Conservation (phyloP, 2,888 invertebrate species). For the Lamellibrachia columna region DNA sequence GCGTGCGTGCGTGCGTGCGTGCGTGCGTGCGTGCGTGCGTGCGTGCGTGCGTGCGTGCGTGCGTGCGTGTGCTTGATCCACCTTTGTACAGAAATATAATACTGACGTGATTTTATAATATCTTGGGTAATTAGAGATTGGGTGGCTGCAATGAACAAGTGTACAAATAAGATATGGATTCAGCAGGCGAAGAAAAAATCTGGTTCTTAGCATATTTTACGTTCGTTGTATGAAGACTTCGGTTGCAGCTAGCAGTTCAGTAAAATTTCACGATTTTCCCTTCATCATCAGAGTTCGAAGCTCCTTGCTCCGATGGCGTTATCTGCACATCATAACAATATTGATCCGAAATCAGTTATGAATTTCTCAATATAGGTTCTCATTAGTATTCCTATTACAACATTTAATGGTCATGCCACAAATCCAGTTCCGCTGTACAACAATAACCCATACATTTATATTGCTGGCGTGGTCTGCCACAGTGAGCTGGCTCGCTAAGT, state of each 20-base stretch:
- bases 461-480: not conserved
- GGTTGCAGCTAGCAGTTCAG: not conserved
- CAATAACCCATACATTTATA: not conserved
- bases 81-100: not conserved
- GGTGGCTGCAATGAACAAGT: not conserved
- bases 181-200: not conserved
- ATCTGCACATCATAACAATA: no score
- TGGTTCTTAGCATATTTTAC: not conserved
- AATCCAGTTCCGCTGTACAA: not conserved
- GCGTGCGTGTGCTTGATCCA: not conserved
- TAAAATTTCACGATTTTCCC: not conserved
- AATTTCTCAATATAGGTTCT: not conserved
- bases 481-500: not conserved
- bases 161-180: not conserved
- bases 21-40: conserved; percentile 8
- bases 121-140: not conserved
- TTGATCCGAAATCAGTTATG: not conserved
- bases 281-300: no score
- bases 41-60: not conserved
- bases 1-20: conserved; percentile 13
- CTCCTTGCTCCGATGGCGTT: no score
- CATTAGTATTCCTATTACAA: not conserved
- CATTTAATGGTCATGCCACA: not conserved
- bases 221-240: not conserved
- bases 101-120: no score